Evolutionary conservation across 2,888 invertebrate species (phyloP).

Genomic region (Operophtera brumata): DNA sequence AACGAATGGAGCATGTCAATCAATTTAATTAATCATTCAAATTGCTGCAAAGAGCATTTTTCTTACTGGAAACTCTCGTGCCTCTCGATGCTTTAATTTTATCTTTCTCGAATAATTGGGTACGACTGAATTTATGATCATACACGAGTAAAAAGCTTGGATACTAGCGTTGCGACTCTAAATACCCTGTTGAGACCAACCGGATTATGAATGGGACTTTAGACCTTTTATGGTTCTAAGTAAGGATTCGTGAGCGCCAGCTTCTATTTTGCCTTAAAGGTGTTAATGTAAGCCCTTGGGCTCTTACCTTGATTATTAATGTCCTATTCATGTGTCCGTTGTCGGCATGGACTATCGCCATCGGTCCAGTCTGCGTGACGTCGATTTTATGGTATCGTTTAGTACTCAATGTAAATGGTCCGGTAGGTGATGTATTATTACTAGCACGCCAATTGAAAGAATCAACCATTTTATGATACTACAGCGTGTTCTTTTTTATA

Average conservation of each 20-base stretch:
- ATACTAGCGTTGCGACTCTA: constrained; percentile 9
- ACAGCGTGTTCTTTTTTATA: no score
- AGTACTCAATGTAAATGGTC: constrained; percentile 1
- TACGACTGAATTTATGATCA: constrained; percentile 9
- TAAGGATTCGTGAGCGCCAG: constrained; percentile 34
- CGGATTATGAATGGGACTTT: constrained; percentile 34
- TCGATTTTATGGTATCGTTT: constrained; percentile 16
- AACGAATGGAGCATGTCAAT: constrained; percentile 72
- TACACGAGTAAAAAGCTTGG: constrained; percentile 12
- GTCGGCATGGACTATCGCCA: constrained; percentile 8
- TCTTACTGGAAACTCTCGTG: constrained; percentile 26
- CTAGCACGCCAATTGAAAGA: no score
- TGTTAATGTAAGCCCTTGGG: constrained; percentile 43
- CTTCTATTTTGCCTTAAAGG: constrained; percentile 38
- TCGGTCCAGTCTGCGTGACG: constrained; percentile 14
- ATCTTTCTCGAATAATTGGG: constrained; percentile 1
- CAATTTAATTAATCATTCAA: constrained; percentile 74
- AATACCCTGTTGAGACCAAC: constrained; percentile 21
- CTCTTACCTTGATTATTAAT: constrained; percentile 42
- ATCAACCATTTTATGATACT: no score
- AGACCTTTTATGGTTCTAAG: constrained; percentile 40
- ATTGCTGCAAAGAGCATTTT: constrained; percentile 54
- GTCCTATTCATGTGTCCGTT: constrained; percentile 51
- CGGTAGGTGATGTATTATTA: no score
- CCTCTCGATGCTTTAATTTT: constrained; percentile 2